Evolutionary conservation across 2,113 vertebrate species (phyloP).

Genomic region (Hippocampus barbouri): DNA sequence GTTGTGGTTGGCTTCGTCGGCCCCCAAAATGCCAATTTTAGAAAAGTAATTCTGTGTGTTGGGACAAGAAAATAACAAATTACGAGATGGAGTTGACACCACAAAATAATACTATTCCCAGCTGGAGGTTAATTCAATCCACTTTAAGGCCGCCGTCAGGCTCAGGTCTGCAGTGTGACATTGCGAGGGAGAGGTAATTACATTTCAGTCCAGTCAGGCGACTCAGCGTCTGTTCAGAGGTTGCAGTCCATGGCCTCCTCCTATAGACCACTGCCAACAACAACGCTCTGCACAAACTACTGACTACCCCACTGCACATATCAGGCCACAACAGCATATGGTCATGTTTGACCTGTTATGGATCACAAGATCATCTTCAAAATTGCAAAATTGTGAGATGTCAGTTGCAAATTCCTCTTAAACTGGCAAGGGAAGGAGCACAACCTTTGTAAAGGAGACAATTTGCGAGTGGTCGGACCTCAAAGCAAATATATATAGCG

Average conservation of each 20-base stretch:
- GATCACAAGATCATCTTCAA: background rate
- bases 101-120: constrained; percentile 47
- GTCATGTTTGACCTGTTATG: background rate
- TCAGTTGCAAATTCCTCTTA: background rate
- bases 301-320: constrained; percentile 17
- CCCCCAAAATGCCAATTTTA: constrained; percentile 43
- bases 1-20: constrained; percentile 24
- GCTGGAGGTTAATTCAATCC: constrained; percentile 72
- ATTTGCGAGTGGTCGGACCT: too few relatives aligned
- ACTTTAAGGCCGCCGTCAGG: constrained; percentile 67
- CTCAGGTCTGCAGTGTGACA: constrained; percentile 64
- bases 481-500: too few relatives aligned
- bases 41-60: constrained; percentile 24
- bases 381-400: background rate
- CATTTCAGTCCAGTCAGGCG: constrained; percentile 66
- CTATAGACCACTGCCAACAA: constrained; percentile 50
- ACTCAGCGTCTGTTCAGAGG: constrained; percentile 67
- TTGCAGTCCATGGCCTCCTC: constrained; percentile 54
- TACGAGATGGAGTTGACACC: constrained; percentile 40
- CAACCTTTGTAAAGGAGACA: too few relatives aligned
- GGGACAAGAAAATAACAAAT: constrained; percentile 36
- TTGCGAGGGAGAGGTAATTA: constrained; percentile 72
- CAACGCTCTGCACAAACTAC: constrained; percentile 38
- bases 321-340: background rate
- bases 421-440: too few relatives aligned